Percentiles rank a stretch among this genome's conserved stretches.
phyloP scores from a whole-genome alignment of 1,140 invertebrate species.

The Scaptomyza montana region DNA sequence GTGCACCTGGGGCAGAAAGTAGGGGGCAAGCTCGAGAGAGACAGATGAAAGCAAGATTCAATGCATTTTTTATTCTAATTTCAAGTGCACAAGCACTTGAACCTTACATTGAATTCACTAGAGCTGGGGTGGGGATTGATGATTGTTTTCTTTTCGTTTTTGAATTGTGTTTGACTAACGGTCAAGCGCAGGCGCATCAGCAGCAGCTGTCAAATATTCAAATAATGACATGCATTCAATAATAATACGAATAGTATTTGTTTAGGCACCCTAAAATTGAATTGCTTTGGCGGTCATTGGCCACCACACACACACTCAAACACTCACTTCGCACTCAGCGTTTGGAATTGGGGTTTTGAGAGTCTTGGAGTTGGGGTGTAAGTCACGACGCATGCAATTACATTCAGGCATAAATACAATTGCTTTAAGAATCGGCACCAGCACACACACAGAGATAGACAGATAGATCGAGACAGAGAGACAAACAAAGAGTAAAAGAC shows the following conservation, averaged over 20 bases:
- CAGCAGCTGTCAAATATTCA: constrained; percentile 62
- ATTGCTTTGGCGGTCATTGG: constrained; percentile 14
- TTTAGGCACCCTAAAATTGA: constrained; percentile 57
- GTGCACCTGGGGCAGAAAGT: neutral
- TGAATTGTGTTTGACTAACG: constrained; percentile 60
- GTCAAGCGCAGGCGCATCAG: constrained; percentile 26
- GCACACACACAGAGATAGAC: neutral
- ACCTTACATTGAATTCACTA: constrained; percentile 29
- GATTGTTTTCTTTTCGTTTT: neutral
- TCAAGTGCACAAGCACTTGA: constrained; percentile 65
- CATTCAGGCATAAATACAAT: constrained; percentile 71
- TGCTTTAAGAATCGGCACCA: constrained; percentile 66
- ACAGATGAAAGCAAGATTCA: constrained; percentile 19
- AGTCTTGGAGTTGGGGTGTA: constrained; percentile 1
- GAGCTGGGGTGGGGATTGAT: neutral
- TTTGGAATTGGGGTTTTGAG: constrained; percentile 1
- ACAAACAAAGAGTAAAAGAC: constrained; percentile 9
- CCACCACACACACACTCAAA: neutral
- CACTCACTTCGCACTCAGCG: constrained; percentile 29
- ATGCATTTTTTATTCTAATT: constrained; percentile 72
- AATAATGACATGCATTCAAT: constrained; percentile 77
- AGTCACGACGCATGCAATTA: constrained; percentile 75
- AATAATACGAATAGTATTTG: constrained; percentile 56
- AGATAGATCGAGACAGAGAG: neutral
- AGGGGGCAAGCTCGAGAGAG: neutral